Evolutionary conservation across 1,140 invertebrate genomes (phyloP).

Genomic region (Chionoecetes opilio): DNA sequence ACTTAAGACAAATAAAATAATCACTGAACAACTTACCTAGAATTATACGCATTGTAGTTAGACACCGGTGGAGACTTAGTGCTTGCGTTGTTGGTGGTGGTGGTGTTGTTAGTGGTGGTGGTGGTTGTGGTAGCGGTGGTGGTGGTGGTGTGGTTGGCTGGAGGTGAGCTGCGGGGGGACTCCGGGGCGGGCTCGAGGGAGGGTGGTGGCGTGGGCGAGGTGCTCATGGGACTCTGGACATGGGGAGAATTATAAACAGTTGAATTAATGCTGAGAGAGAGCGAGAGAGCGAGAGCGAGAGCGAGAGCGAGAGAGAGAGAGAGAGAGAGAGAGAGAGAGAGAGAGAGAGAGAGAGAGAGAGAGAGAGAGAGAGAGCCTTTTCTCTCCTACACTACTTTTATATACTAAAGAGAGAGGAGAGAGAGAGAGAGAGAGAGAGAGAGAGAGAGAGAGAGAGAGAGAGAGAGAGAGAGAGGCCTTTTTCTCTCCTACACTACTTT

Average conservation of each 20-base stretch:
- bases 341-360: neutral
- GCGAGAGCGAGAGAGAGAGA: neutral
- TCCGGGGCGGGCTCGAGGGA: slow-evolving; percentile 57
- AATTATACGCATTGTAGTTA: slow-evolving; percentile 62
- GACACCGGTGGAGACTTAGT: neutral
- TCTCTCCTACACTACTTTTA: too few relatives aligned
- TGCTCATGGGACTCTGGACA: slow-evolving; percentile 75
- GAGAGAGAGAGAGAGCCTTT: neutral
- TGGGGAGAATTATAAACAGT: neutral
- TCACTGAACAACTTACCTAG: neutral
- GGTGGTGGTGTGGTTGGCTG: neutral
- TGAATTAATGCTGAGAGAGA: neutral
- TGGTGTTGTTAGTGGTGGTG: slow-evolving; percentile 41
- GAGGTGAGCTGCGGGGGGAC: neutral
- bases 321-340: neutral
- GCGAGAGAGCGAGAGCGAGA: neutral
- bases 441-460: too few relatives aligned
- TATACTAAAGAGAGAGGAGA: too few relatives aligned
- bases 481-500: too few relatives aligned
- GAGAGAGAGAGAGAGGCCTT: too few relatives aligned
- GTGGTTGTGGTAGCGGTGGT: slow-evolving; percentile 27
- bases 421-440: too few relatives aligned
- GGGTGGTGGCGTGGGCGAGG: slow-evolving; percentile 67
- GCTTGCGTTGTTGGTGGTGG: slow-evolving; percentile 8
- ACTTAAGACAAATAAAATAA: too few relatives aligned